A percentile compares a stretch with the other conserved stretches of the same genome.
Conservation (phyloP, 2,113 vertebrate species). For the Pseudopipra pipra region DNA sequence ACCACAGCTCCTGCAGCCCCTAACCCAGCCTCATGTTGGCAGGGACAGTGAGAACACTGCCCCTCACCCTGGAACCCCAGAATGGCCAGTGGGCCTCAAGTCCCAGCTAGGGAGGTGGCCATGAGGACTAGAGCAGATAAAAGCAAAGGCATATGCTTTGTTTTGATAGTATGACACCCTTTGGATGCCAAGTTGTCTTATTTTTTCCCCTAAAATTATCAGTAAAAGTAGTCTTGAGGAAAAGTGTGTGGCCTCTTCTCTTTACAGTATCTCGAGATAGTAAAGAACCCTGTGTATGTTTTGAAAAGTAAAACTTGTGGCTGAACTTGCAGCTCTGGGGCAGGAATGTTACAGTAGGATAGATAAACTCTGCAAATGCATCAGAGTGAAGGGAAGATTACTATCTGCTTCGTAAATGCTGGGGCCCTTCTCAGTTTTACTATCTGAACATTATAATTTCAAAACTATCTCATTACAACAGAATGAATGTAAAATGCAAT, state of each 20-base stretch:
- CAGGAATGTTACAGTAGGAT: neutral
- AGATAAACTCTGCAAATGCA: neutral
- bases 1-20: too few relatives aligned
- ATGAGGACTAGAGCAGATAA: neutral
- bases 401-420: neutral
- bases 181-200: neutral
- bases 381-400: neutral
- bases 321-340: neutral
- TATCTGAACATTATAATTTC: neutral
- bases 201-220: neutral
- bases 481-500: neutral
- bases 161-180: neutral
- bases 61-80: neutral
- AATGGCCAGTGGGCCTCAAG: neutral
- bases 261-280: neutral
- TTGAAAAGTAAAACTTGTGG: neutral
- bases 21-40: neutral
- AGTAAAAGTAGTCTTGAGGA: neutral
- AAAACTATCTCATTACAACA: constrained; percentile 20
- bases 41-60: neutral
- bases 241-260: neutral
- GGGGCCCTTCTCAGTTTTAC: neutral
- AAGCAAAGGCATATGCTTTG: neutral
- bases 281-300: neutral
- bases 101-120: neutral